Percentiles rank a stretch among this genome's conserved stretches.
Evolutionary conservation across 2,797 vertebrate genomes (phyloP).

Genomic region (Neosalanx taihuensis): DNA sequence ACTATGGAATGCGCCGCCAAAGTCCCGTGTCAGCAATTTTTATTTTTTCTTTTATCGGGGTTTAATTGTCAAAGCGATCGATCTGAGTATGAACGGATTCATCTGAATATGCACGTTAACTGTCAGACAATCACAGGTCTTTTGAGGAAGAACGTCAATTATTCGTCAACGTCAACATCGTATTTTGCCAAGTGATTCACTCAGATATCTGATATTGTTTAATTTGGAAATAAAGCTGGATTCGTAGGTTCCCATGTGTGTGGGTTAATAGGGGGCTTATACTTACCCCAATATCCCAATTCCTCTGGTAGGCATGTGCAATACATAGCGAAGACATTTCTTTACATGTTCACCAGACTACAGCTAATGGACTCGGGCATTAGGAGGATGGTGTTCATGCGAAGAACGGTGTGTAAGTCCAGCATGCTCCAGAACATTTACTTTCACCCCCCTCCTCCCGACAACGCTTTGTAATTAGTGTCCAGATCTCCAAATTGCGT

Average conservation of each 20-base stretch:
- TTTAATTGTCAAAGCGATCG: background rate
- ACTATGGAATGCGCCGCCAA: constrained; percentile 37
- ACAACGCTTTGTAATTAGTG: constrained; percentile 58
- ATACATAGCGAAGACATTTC: too few species aligned
- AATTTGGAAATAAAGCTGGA: background rate
- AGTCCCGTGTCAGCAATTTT: background rate
- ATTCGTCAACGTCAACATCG: too few species aligned
- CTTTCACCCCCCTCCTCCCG: constrained; percentile 30
- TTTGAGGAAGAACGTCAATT: too few species aligned
- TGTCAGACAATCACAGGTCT: too few species aligned
- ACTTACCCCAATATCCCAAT: too few species aligned
- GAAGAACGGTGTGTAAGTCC: constrained; percentile 5
- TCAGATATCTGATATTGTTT: too few species aligned
- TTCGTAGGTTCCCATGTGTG: background rate
- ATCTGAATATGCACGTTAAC: too few species aligned
- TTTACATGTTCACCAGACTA: too few species aligned
- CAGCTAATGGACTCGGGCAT: too few species aligned
- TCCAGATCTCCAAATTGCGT: constrained; percentile 56
- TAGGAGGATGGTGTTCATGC: background rate
- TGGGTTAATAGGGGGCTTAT: too few species aligned
- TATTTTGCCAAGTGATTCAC: too few species aligned
- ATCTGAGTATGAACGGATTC: background rate
- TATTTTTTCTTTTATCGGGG: background rate
- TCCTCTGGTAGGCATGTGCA: background rate
- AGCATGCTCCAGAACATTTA: constrained; percentile 9